Evolutionary conservation across 2,888 invertebrate species (phyloP), one percentile per base, ranked within the genome.

Genomic region (Ophion obscuratus): DNA sequence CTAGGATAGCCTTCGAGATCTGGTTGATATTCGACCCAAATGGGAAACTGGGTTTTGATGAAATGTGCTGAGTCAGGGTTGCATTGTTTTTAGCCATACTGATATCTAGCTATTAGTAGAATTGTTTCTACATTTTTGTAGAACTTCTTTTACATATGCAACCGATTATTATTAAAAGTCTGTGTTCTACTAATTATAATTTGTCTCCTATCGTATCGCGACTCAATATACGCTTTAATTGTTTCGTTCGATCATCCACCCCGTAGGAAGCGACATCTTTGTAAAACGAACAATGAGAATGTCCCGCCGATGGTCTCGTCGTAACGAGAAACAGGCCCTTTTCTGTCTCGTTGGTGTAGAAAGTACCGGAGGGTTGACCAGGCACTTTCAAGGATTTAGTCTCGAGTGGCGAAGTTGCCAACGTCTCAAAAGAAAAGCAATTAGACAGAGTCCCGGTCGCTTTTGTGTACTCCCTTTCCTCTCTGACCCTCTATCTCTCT

Each of bases 371-470:
- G 44, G 31, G 71, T 40, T 78, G 78, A 78, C 78, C 79, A 17
- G 59, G 68, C 66, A 68, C 78, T 83, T 68, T 78, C 20, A 53
- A 68, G 68, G 78, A 83, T 78, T 83, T 74, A 61, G 57, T 73
- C 78, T 83, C 78, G 67, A 83, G 83, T 27, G 77, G 64, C 62
- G n/a, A 24, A 66, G 64, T 53, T n/a, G 17, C 61, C 71, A 20
- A 59, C 66, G 20, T 36, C 59, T 78, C 53, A 40, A 74, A 74
- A 61, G 67, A 62, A 62, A 83, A 79, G 83, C 83, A 83, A 83
- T 83, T 83, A 79, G 78, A 67, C 70, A 57, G 47, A 47, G 17
- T 20, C 53, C 17, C 36, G 20, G 73, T 73, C 53, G 40, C n/a
- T 74, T 61, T 24, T 81, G 27, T 10, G 24, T 66, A 36, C 31